Evolutionary conservation across 2,888 invertebrate species (phyloP).

Genomic region (Hanleya hanleyi): DNA sequence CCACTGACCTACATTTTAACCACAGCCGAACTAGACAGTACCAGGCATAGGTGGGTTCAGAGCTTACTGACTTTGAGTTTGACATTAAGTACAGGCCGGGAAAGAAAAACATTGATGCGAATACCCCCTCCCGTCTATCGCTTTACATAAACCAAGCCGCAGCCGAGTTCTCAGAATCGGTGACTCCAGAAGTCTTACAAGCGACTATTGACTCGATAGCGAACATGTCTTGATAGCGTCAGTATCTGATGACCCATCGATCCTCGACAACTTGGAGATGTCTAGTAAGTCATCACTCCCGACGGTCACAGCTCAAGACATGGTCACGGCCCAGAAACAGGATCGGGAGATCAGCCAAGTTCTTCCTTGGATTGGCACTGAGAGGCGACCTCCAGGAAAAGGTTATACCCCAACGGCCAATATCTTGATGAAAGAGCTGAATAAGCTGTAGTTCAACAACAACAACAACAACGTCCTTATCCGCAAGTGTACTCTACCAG

Average conservation of each 20-base stretch:
- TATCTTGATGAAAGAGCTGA: background rate
- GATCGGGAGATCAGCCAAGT: background rate
- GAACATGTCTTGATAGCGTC: background rate
- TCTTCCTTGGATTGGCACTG: background rate
- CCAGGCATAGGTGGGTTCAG: constrained; percentile 26
- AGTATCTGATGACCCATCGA: background rate
- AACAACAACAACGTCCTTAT: background rate
- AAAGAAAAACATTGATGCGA: constrained; percentile 26
- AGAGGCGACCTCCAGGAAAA: background rate
- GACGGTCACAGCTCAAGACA: background rate
- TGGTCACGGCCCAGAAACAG: background rate
- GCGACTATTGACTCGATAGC: background rate
- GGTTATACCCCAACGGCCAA: background rate
- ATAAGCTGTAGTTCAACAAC: background rate
- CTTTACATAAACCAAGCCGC: background rate
- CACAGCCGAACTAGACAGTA: constrained; percentile 23
- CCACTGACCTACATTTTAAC: constrained; percentile 1
- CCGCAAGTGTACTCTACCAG: background rate
- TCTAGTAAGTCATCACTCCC: background rate
- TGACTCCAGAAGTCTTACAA: background rate
- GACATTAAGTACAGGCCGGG: constrained; percentile 28
- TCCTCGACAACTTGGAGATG: background rate
- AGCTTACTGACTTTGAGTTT: constrained; percentile 27
- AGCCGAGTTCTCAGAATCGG: background rate
- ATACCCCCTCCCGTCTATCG: constrained; percentile 30